A percentile compares a stretch with the other conserved stretches of the same genome.
These are phyloP conservation scores for Actinostola sp. DNA, from an alignment of 92 coral and sea anemone species.

Conservation along the genomic window DNA sequence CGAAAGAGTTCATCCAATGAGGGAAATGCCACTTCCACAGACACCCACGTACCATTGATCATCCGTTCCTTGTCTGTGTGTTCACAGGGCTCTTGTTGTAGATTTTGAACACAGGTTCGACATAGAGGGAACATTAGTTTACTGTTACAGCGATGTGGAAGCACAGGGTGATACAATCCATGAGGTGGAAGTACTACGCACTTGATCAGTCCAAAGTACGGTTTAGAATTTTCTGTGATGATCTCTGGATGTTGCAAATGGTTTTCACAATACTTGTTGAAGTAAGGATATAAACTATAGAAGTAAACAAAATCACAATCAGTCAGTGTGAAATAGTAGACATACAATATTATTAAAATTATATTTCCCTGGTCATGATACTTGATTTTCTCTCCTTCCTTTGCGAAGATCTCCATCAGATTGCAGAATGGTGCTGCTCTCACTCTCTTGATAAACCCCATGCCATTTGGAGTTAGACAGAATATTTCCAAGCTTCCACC, in stretches of 20 bases:
- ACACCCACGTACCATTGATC: constrained; percentile 55
- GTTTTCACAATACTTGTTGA: background rate
- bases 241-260: background rate
- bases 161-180: constrained; percentile 67
- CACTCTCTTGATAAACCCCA: too few relatives aligned
- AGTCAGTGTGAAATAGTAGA: too few relatives aligned
- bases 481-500: too few relatives aligned
- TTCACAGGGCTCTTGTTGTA: constrained; percentile 38
- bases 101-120: constrained; percentile 30
- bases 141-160: constrained; percentile 30
- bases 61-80: constrained; percentile 51
- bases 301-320: background rate
- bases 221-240: background rate
- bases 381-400: too few relatives aligned
- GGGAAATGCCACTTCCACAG: constrained; percentile 61
- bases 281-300: background rate
- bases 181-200: background rate
- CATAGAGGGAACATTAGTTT: constrained; percentile 60
- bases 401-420: too few relatives aligned
- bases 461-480: too few relatives aligned
- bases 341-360: too few relatives aligned
- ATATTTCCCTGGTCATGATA: too few relatives aligned
- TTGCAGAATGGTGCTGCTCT: too few relatives aligned
- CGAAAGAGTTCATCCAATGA: constrained; percentile 32
- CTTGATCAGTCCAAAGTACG: background rate